Base-by-base conservation (phyloP, 2,113 vertebrate genomes). In the Periophthalmodon schlosseri region DNA sequence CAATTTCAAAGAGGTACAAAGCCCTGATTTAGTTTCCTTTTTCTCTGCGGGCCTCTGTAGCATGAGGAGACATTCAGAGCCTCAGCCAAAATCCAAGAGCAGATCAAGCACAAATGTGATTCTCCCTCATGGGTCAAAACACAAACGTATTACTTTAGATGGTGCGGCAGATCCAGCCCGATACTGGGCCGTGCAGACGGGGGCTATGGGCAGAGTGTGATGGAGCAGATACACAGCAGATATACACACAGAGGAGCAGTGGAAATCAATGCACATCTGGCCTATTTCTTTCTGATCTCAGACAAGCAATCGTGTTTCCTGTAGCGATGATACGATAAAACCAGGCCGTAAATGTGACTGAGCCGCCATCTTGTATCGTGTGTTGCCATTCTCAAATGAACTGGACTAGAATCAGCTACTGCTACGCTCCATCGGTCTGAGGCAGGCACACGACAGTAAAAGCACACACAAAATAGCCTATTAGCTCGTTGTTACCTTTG, bases 181-280 rank as follows among this genome's bases (percentile, higher is more conserved):
- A 75, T 77, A 56, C 54, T 33, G 72, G 24, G 28, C 82, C 78
- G 73, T 77, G 84, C 85, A 74, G 75, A 86, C 76, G 68, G 73
- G 68, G 70, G 20, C 23, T 15, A 44, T 36, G 72, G 71, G 80
- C 36, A 57, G 52, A 71, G 78, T 72, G 78, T 73, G 60, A 58
- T 81, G 14, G 79, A 85, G 75, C 87, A 66, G 47, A 57, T 21
- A 23, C 9, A 84, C 63, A 18, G 4, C 14, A 52, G 49, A 74
- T 14, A 11, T 73, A 70, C 58, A 12, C 36, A 73, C 73, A 78
- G 24, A 64, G 73, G 70, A 72, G 70, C 67, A 28, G 60, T 60
- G 73, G 81, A 77, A 84, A 80, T 89, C 87, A 81, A 80, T 88
- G 74, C 70, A 39, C 57, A 66, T 75, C 78, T 87, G 75, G 23